Conservation (phyloP, 2,888 invertebrate genomes). For the Pseudococcus longispinus region DNA sequence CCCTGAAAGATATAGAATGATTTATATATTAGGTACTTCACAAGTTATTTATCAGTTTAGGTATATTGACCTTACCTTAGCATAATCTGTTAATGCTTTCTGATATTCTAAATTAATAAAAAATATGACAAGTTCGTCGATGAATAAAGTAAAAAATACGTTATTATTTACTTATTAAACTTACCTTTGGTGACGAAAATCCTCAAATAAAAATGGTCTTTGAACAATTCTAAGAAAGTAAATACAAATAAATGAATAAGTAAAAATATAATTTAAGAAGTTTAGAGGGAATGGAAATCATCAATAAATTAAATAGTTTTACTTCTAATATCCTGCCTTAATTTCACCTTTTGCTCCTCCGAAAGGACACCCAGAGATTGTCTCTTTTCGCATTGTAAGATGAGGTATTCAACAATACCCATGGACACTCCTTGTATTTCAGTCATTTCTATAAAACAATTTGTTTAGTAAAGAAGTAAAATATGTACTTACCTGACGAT, state of each 20-base stretch:
- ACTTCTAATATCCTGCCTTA: not conserved
- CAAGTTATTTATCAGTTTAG: too few relatives aligned
- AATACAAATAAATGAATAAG: not conserved
- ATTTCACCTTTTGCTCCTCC: not conserved
- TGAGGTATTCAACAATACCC: not conserved
- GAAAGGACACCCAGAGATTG: not conserved
- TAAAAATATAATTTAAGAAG: too few relatives aligned
- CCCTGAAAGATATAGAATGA: not conserved
- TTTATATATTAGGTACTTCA: too few relatives aligned
- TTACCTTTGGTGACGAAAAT: not conserved
- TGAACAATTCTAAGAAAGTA: not conserved
- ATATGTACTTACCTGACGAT: not conserved
- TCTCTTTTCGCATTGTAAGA: not conserved
- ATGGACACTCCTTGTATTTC: constrained; percentile 1
- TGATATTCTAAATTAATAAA: not conserved
- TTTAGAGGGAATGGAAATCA: not conserved
- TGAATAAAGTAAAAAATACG: too few relatives aligned
- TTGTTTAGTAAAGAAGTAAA: not conserved
- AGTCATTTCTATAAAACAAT: not conserved
- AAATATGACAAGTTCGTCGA: too few relatives aligned
- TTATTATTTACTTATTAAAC: not conserved
- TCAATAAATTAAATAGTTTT: not conserved
- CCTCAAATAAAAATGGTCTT: not conserved
- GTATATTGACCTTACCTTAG: not conserved
- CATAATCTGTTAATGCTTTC: not conserved